phyloP scores from a whole-genome alignment of 2,113 vertebrate species.

The Hypomesus transpacificus region DNA sequence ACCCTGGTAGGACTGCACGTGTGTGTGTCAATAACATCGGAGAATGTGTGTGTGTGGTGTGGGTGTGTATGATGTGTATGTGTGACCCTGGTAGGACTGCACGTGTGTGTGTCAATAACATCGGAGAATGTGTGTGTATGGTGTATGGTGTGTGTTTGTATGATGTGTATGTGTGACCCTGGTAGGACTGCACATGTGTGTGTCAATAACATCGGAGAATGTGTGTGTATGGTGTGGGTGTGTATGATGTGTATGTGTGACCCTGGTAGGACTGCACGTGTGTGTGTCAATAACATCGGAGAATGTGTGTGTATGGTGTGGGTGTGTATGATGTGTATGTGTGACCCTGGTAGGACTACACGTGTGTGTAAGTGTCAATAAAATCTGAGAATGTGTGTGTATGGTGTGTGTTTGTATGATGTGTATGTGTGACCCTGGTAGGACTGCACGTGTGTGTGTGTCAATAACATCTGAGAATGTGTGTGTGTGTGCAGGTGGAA shows the following conservation, averaged over 20 bases:
- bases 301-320: too few relatives aligned
- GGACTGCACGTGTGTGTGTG: neutral
- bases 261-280: neutral
- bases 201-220: too few relatives aligned
- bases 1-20: conserved; percentile 78
- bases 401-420: neutral
- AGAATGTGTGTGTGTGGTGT: neutral
- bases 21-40: too few relatives aligned
- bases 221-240: too few relatives aligned
- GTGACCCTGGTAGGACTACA: neutral
- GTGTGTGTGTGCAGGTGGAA: conserved; percentile 48
- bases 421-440: neutral
- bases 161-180: neutral
- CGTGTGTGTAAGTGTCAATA: neutral
- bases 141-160: conserved; percentile 3
- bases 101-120: neutral
- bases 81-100: neutral
- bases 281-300: too few relatives aligned
- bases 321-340: conserved; percentile 5
- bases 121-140: conserved; percentile 22
- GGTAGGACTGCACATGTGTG: conserved; percentile 1
- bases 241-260: neutral
- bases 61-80: neutral
- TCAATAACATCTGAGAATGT: neutral
- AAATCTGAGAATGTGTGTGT: neutral